phyloP scores from a whole-genome alignment of 2,113 vertebrate species.

The Microcebus tavaratra region DNA sequence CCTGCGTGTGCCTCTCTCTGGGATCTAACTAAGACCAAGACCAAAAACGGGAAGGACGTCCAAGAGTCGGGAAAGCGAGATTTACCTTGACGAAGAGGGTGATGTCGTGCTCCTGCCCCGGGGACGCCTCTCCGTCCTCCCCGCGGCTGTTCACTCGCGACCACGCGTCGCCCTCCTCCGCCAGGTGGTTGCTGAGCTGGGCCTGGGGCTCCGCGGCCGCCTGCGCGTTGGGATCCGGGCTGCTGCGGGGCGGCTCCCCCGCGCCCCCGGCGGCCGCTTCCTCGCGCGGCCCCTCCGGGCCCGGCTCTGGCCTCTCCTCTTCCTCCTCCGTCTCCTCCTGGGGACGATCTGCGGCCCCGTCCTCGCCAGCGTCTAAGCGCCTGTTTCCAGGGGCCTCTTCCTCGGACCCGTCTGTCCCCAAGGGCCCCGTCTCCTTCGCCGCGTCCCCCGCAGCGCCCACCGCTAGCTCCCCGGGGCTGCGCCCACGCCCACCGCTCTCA shows the following conservation, averaged over 20 bases:
- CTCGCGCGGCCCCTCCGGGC: neutral
- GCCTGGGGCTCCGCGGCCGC: neutral
- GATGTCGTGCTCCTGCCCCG: slow-evolving; percentile 86
- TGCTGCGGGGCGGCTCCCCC: neutral
- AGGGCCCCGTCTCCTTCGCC: neutral
- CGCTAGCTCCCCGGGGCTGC: neutral
- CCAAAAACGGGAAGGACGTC: too few species aligned
- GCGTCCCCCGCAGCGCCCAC: neutral
- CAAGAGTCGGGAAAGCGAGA: rapidly evolving
- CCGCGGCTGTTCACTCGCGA: neutral
- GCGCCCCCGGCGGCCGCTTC: neutral
- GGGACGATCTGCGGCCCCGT: neutral
- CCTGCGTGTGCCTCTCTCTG: rapidly evolving
- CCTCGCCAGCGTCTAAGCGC: neutral
- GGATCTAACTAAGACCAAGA: neutral
- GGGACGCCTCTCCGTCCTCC: slow-evolving; percentile 60
- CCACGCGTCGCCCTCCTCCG: neutral
- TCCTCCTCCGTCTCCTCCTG: neutral
- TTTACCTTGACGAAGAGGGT: slow-evolving; percentile 93
- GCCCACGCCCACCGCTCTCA: neutral
- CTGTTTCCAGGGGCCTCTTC: neutral
- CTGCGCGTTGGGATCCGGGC: rapidly evolving
- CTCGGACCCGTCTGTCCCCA: neutral
- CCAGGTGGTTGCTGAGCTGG: slow-evolving; percentile 55
- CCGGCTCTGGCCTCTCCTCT: neutral